phyloP scores from a whole-genome alignment of 1,140 invertebrate species.

The Drosophila fuyamai region DNA sequence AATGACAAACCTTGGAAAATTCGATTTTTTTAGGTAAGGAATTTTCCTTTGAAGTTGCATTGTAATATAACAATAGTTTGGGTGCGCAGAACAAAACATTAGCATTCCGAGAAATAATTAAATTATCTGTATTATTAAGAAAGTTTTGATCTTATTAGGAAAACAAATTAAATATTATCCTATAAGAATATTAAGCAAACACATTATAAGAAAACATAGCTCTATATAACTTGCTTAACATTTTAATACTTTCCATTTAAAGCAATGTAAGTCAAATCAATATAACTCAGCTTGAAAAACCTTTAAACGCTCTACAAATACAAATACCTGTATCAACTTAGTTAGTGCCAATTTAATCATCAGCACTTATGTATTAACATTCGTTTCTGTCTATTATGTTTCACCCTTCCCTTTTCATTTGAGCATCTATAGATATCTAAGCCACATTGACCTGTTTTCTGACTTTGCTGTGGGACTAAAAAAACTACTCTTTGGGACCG shows the following conservation, averaged over 20 bases:
- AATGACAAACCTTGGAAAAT: constrained; percentile 37
- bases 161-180: too few relatives aligned
- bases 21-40: constrained; percentile 18
- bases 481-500: constrained; percentile 15
- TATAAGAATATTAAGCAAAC: too few relatives aligned
- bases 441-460: constrained; percentile 29
- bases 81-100: neutral
- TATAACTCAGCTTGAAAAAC: too few relatives aligned
- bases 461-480: constrained; percentile 6
- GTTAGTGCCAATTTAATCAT: neutral
- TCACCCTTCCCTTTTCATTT: constrained; percentile 7
- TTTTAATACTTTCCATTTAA: too few relatives aligned
- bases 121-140: too few relatives aligned
- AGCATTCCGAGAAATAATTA: too few relatives aligned
- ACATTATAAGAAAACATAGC: too few relatives aligned
- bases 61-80: neutral
- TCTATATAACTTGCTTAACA: too few relatives aligned
- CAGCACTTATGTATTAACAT: neutral
- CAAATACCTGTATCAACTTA: neutral
- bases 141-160: too few relatives aligned
- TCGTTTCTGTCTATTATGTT: neutral
- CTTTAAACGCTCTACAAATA: too few relatives aligned
- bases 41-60: constrained; percentile 5
- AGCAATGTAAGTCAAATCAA: too few relatives aligned
- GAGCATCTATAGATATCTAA: constrained; percentile 11